These are phyloP conservation scores for Plectus sambesii DNA, from an alignment of 1,140 invertebrate genomes.

Conservation along the genomic window DNA sequence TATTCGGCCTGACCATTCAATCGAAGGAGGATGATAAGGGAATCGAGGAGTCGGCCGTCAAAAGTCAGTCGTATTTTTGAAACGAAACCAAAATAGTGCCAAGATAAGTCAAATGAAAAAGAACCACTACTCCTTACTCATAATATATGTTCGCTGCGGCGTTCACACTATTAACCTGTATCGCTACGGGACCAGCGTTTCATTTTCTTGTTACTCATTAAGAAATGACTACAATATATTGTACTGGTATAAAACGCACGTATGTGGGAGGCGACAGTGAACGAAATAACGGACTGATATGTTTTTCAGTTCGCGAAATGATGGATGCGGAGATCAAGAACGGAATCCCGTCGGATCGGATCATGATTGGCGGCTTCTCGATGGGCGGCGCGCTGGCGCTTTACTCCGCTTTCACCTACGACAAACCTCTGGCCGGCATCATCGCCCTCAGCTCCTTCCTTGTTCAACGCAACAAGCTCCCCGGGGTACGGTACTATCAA, in stretches of 20 bases:
- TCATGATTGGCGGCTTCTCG: constrained; percentile 56
- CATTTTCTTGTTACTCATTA: no score
- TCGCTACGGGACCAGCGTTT: no score
- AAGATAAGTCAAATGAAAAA: no score
- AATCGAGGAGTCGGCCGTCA: constrained; percentile 35
- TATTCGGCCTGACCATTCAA: constrained; percentile 26
- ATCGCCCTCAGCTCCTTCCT: constrained; percentile 87
- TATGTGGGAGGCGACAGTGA: no score
- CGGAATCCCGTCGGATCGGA: constrained; percentile 49
- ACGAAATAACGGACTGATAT: no score
- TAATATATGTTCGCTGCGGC: no score
- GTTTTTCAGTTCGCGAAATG: constrained; percentile 56
- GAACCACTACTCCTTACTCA: no score
- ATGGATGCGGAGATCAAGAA: constrained; percentile 74
- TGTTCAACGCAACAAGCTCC: constrained; percentile 75
- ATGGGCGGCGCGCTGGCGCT: constrained; percentile 78
- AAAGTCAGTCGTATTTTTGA: no score
- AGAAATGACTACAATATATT: no score
- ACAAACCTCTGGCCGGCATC: constrained; percentile 72
- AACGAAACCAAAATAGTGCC: no score
- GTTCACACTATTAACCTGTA: no score
- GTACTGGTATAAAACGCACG: no score
- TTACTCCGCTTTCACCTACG: constrained; percentile 32
- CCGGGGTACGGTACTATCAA: constrained; percentile 55
- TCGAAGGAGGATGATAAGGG: constrained; percentile 32